Conservation (phyloP, 92 coral and sea anemone genomes). For the Chrysogorgia sp. region DNA sequence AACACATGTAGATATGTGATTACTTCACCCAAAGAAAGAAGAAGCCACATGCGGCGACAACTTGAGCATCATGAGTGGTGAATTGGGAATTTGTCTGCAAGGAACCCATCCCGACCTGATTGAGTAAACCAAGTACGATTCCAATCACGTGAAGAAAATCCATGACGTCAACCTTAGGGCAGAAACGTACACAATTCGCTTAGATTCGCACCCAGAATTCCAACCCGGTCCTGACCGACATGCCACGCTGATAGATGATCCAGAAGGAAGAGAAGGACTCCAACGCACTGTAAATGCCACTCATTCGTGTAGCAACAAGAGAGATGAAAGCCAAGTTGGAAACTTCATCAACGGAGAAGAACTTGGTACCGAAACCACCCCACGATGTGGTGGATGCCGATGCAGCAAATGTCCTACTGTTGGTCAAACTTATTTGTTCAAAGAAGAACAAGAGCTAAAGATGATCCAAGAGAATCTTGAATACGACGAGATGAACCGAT, state of each 20-base stretch:
- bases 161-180: slow-evolving; percentile 53
- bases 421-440: slow-evolving; percentile 67
- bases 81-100: slow-evolving; percentile 74
- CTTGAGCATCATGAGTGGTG: slow-evolving; percentile 71
- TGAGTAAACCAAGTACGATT: slow-evolving; percentile 55
- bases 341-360: slow-evolving; percentile 67
- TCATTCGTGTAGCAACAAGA: slow-evolving; percentile 7
- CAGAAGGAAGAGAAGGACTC: neutral
- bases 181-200: slow-evolving; percentile 42
- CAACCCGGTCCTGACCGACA: slow-evolving; percentile 2
- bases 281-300: slow-evolving; percentile 2
- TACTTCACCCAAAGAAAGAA: slow-evolving; percentile 67
- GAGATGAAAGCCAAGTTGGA: slow-evolving; percentile 32
- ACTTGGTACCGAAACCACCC: slow-evolving; percentile 59
- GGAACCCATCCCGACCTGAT: slow-evolving; percentile 50
- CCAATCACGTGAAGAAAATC: slow-evolving; percentile 64
- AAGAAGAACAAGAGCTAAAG: slow-evolving; percentile 69
- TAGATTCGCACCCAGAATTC: slow-evolving; percentile 57
- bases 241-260: neutral
- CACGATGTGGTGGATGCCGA: slow-evolving; percentile 69
- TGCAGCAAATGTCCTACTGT: slow-evolving; percentile 69
- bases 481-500: slow-evolving; percentile 59
- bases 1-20: slow-evolving; percentile 44
- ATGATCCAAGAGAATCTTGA: slow-evolving; percentile 66
- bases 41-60: slow-evolving; percentile 61